Conservation (phyloP, 2,888 invertebrate genomes). For the Pantelozetes paolii region DNA sequence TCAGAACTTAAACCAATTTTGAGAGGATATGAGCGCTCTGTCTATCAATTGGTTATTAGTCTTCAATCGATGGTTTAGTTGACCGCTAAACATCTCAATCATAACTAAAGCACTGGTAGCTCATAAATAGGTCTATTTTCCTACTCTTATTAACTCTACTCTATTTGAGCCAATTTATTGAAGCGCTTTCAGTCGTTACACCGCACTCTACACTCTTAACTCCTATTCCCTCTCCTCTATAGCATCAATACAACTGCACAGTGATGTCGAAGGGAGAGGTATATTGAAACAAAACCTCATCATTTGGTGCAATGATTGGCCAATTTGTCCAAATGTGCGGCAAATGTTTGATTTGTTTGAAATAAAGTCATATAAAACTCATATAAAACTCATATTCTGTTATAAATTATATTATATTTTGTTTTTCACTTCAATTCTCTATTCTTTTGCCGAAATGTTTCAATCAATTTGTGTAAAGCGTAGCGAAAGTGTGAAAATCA, state of each 20-base stretch:
- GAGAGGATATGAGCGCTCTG: slow-evolving; percentile 12
- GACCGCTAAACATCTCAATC: slow-evolving; percentile 7
- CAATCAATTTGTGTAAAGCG: background rate
- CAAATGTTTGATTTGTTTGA: slow-evolving; percentile 17
- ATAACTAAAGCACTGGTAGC: slow-evolving; percentile 4
- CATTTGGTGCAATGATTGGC: slow-evolving; percentile 11
- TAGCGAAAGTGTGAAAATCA: slow-evolving; percentile 25
- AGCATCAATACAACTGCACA: too few relatives aligned
- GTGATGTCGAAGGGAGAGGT: background rate
- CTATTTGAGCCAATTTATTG: slow-evolving; percentile 12
- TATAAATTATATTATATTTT: background rate
- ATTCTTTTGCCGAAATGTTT: slow-evolving; percentile 11
- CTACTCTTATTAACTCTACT: too few relatives aligned
- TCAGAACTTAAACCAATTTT: background rate
- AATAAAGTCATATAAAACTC: slow-evolving; percentile 5
- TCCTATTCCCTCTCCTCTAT: background rate
- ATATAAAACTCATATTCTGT: background rate
- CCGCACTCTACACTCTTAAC: background rate
- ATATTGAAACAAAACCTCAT: background rate
- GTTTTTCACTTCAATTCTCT: background rate
- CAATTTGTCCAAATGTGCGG: slow-evolving; percentile 19
- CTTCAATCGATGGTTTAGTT: slow-evolving; percentile 2
- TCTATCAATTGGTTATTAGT: background rate
- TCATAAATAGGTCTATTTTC: background rate
- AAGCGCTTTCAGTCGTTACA: background rate